A percentile compares a stretch with the other conserved stretches of the same genome.
phyloP scores from a whole-genome alignment of 1,140 invertebrate species.

The Forficula auricularia region DNA sequence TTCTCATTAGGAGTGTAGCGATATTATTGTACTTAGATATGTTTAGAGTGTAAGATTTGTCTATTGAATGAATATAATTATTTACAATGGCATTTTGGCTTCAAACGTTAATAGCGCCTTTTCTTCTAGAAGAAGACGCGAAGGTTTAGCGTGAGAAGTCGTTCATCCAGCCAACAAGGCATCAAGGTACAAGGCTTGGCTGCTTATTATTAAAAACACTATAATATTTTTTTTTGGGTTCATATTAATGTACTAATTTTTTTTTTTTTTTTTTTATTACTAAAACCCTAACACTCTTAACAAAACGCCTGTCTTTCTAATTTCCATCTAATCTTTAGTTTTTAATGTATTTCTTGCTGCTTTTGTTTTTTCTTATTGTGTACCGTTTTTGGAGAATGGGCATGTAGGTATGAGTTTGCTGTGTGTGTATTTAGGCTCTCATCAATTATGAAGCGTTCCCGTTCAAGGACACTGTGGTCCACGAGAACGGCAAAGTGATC shows the following conservation, averaged over 20 bases:
- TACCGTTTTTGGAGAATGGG: slow-evolving; percentile 20
- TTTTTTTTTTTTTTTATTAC: slow-evolving; percentile 2
- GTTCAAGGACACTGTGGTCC: slow-evolving; percentile 51
- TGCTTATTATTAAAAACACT: no score
- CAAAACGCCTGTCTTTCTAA: no score
- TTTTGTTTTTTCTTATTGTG: slow-evolving; percentile 10
- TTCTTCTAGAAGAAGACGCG: slow-evolving; percentile 35
- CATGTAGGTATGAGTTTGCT: slow-evolving; percentile 18
- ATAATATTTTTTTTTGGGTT: no score
- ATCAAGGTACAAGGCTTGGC: slow-evolving; percentile 29
- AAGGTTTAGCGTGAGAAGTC: slow-evolving; percentile 37
- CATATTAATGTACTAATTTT: no score
- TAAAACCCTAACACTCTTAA: no score
- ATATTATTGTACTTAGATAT: no score
- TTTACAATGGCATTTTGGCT: background rate
- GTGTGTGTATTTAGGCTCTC: slow-evolving; percentile 11
- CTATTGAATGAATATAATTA: no score
- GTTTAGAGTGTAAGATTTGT: no score
- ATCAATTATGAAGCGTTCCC: slow-evolving; percentile 6
- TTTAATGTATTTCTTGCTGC: slow-evolving; percentile 1
- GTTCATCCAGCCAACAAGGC: slow-evolving; percentile 33
- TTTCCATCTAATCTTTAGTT: no score
- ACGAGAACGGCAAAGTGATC: slow-evolving; percentile 68
- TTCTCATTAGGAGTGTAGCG: no score
- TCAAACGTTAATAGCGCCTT: slow-evolving; percentile 5